Evolutionary conservation across 2,797 vertebrate genomes (phyloP), one percentile per base, ranked within the genome.

Genomic region (Halcyon chelicuti): DNA sequence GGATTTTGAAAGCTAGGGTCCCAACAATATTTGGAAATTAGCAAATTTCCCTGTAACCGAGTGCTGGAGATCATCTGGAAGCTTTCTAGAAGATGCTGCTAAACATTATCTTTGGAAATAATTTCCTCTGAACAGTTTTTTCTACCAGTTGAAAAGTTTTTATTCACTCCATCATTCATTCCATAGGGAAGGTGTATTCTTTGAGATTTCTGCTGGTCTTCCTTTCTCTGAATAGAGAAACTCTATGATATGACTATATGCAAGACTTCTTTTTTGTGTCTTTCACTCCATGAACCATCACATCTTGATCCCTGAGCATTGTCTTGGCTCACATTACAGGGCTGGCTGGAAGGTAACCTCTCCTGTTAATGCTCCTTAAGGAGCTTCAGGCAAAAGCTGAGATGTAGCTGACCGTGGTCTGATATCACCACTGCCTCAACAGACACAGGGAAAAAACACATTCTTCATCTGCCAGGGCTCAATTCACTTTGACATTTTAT

Each of bases 371-470:
- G 40, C 14, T n/a, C 29, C 37, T 42, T 9, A 14, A 65, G 29
- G 22, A 77, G 4, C 10, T 79, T 40, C 20, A 51, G 25, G 25
- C 2, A 11, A 65, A 55, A 91, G 16, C 57, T 74, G 51, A 74
- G 49, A 8, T 31, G 47, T 2, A 29, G 31, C 31, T 46, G 26
- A 61, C 12, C 14, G 7, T 10, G 29, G 20, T 39, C 26, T 63
- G 40, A 4, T 84, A 20, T 44, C 29, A 46, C 14, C 2, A 0
- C 8, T 42, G 28, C 47, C 54, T 92, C 0, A 0, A 37, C 21
- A 57, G 33, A 40, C 5, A 2, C 29, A n/a, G 17, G 9, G 8
- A 22, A 47, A 86, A 73, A 89, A 6, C 5, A 22, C 9, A 5
- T 60, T 42, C 26, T 73, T 73, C 19, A 26, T 72, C 47, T 72